These are phyloP conservation scores for Anguilla marmorata DNA, from an alignment of 2,797 vertebrate genomes.

Conservation along the genomic window DNA sequence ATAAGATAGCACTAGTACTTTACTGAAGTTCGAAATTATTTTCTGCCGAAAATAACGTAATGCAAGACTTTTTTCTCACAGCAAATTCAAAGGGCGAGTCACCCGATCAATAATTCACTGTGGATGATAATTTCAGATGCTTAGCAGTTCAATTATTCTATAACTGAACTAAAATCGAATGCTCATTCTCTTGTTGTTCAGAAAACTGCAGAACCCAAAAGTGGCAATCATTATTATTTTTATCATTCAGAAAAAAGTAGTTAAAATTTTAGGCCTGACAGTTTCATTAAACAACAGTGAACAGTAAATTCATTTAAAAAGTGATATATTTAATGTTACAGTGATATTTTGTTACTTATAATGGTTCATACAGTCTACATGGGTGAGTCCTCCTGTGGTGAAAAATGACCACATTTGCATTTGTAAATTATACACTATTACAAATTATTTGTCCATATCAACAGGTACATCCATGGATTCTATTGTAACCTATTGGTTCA, in stretches of 20 bases:
- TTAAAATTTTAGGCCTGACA: not conserved
- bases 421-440: not conserved
- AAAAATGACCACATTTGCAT: not conserved
- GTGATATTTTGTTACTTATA: not conserved
- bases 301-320: not conserved
- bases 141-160: conserved; percentile 39
- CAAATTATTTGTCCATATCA: not conserved
- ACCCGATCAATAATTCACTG: conserved; percentile 33
- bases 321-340: not conserved
- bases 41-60: conserved; percentile 11
- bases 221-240: conserved; percentile 12
- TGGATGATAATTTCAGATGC: conserved; percentile 34
- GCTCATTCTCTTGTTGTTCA: not conserved
- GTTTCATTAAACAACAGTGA: not conserved
- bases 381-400: not conserved
- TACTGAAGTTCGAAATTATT: not conserved
- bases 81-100: conserved; percentile 28
- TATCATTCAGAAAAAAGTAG: conserved; percentile 9
- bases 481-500: not conserved
- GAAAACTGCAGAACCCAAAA: not conserved
- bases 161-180: conserved; percentile 17
- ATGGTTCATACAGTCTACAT: not conserved
- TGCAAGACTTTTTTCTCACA: not conserved
- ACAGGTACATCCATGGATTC: not conserved
- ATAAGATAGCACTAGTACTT: not conserved